Percentiles rank a stretch among this genome's conserved stretches.
Evolutionary conservation across 2,888 invertebrate genomes (phyloP).

Genomic region (Phrixothrix hirtus): DNA sequence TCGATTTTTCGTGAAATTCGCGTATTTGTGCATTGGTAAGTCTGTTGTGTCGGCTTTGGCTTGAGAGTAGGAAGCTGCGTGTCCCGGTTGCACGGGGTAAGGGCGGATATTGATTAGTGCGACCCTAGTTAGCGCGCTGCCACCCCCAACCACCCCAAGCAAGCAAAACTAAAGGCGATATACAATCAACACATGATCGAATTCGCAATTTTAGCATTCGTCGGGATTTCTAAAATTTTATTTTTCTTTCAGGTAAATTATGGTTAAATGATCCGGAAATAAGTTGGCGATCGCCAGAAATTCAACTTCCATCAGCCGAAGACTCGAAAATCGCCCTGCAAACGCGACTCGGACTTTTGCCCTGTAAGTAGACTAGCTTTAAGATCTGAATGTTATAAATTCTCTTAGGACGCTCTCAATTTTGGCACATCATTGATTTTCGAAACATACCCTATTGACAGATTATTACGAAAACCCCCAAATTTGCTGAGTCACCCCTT

Average conservation of each 20-base stretch:
- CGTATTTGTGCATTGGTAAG: constrained; percentile 26
- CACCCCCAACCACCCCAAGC: constrained; percentile 36
- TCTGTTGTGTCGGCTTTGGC: constrained; percentile 46
- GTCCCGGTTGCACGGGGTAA: constrained; percentile 39
- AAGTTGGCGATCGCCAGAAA: constrained; percentile 55
- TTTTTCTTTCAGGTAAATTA: constrained; percentile 54
- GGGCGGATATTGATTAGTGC: constrained; percentile 56
- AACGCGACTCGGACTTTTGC: constrained; percentile 55
- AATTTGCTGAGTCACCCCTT: constrained; percentile 54
- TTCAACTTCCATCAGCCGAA: constrained; percentile 53
- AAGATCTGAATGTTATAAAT: no score
- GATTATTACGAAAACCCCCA: constrained; percentile 48
- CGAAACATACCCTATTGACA: constrained; percentile 51
- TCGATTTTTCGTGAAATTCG: constrained; percentile 10
- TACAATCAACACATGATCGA: constrained; percentile 30
- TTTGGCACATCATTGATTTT: constrained; percentile 49
- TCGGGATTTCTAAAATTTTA: constrained; percentile 6
- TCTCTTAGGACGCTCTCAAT: constrained; percentile 38
- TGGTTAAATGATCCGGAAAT: constrained; percentile 57
- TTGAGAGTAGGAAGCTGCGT: constrained; percentile 46
- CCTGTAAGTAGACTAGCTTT: constrained; percentile 57
- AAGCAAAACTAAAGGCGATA: constrained; percentile 36
- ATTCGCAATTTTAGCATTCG: constrained; percentile 8
- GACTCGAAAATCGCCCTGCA: constrained; percentile 57
- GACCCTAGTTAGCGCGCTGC: constrained; percentile 56